Percentiles rank a stretch among this genome's conserved stretches.
Evolutionary conservation across 2,797 vertebrate species (phyloP).

Genomic region (Ctenopoma kingsleyae): DNA sequence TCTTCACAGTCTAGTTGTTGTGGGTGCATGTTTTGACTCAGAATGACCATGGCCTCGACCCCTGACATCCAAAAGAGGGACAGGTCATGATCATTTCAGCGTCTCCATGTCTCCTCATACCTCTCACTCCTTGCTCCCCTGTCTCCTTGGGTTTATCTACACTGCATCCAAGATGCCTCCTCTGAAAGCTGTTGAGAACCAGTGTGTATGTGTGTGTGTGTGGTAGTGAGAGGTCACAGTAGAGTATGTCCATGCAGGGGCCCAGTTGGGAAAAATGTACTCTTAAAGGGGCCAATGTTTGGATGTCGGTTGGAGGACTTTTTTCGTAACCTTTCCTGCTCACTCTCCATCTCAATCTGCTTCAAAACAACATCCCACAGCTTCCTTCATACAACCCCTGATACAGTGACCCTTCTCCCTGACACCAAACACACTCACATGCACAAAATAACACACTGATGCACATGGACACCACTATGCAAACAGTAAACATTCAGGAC

Average conservation of each 20-base stretch:
- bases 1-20: not conserved
- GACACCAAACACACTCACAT: constrained; percentile 25
- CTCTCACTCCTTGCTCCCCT: not conserved
- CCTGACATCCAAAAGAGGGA: constrained; percentile 26
- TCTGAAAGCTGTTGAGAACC: constrained; percentile 17
- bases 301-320: constrained; percentile 27
- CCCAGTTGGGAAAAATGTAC: constrained; percentile 41
- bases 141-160: constrained; percentile 13
- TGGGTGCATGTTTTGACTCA: constrained; percentile 40
- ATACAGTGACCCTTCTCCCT: constrained; percentile 68
- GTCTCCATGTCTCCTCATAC: not conserved
- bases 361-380: constrained; percentile 78
- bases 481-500: constrained; percentile 51
- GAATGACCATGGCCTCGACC: constrained; percentile 50
- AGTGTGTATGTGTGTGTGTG: constrained; percentile 27
- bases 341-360: constrained; percentile 55
- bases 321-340: constrained; percentile 27
- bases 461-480: constrained; percentile 46
- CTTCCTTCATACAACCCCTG: constrained; percentile 52
- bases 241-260: constrained; percentile 54
- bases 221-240: constrained; percentile 48
- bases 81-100: constrained; percentile 27
- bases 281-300: constrained; percentile 45
- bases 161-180: constrained; percentile 28
- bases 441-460: constrained; percentile 40